These are phyloP conservation scores for Pyrrhosoma nymphula DNA, from an alignment of 2,888 invertebrate genomes.

Conservation along the genomic window DNA sequence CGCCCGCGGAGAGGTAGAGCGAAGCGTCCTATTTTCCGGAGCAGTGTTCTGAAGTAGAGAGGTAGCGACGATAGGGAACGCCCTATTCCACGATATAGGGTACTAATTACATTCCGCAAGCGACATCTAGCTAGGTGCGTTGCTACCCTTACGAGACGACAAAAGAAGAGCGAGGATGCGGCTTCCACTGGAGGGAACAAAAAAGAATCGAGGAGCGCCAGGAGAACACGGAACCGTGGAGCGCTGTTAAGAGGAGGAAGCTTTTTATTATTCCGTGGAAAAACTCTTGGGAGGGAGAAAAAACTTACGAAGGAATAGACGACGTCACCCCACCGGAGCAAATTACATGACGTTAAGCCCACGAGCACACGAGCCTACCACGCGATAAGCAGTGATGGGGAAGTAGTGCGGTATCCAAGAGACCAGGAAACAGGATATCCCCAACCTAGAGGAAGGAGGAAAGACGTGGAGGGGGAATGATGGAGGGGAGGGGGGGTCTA, in stretches of 20 bases:
- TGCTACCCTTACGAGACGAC: background rate
- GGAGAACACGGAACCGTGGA: background rate
- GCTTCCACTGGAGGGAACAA: background rate
- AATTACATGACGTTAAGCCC: background rate
- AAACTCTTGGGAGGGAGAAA: background rate
- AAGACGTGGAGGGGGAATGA: background rate
- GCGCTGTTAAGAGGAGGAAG: no score
- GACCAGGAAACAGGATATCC: conserved; percentile 29
- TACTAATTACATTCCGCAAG: background rate
- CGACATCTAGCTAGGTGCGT: background rate
- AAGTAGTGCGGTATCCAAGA: background rate
- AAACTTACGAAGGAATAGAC: background rate
- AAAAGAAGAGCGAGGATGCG: background rate
- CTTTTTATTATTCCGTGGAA: background rate
- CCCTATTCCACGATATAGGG: background rate
- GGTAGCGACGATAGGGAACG: background rate
- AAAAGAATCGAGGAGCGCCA: background rate
- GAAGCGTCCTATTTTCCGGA: background rate
- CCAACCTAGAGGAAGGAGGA: background rate
- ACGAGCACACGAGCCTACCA: background rate
- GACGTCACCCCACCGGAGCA: background rate
- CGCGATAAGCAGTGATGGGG: background rate
- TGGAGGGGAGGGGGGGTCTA: background rate
- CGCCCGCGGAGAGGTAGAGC: background rate
- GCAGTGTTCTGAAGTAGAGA: background rate